Conservation (phyloP, 2,888 invertebrate species). For the Pterostichus niger region DNA sequence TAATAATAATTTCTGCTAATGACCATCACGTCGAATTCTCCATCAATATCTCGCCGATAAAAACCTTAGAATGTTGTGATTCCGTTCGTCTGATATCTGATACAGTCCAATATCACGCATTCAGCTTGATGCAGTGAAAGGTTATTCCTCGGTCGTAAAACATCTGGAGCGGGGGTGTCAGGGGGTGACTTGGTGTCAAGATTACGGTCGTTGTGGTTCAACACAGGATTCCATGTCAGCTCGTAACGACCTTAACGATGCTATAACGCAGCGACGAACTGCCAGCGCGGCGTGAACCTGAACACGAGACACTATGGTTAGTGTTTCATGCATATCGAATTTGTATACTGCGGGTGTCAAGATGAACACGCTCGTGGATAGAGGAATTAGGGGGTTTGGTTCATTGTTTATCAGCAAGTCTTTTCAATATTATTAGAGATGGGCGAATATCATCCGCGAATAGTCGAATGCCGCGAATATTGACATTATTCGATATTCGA, state of each 20-base stretch:
- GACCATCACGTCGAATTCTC: no score
- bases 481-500: no score
- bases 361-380: no score
- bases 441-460: no score
- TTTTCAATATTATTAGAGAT: no score
- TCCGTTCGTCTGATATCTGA: background rate
- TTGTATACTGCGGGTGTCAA: background rate
- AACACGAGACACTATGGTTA: constrained; percentile 7
- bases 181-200: constrained; percentile 57
- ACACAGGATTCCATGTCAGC: constrained; percentile 65
- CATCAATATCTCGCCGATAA: no score
- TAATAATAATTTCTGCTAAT: no score
- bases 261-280: constrained; percentile 58
- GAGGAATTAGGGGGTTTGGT: no score
- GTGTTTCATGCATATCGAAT: constrained; percentile 37
- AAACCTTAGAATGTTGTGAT: no score
- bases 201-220: constrained; percentile 67
- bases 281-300: background rate
- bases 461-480: no score
- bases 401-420: no score
- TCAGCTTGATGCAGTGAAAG: constrained; percentile 55
- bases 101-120: constrained; percentile 19
- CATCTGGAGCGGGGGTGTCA: constrained; percentile 39
- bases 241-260: constrained; percentile 66
- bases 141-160: constrained; percentile 63